These are phyloP conservation scores for Butorides virescens DNA, from an alignment of 2,113 vertebrate genomes.

Conservation along the genomic window DNA sequence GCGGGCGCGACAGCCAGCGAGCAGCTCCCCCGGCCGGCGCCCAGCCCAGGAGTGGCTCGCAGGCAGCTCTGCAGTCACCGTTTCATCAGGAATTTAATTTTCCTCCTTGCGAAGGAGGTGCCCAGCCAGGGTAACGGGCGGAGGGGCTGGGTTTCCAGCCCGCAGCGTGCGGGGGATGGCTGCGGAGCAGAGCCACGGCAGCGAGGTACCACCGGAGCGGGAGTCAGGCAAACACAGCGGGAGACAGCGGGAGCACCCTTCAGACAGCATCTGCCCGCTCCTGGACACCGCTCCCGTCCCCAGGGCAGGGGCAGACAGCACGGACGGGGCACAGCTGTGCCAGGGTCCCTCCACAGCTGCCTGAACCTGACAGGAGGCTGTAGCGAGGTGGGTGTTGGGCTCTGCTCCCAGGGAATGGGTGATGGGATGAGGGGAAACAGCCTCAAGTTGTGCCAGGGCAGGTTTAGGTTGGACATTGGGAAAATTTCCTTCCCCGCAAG, in stretches of 20 bases:
- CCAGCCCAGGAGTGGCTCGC: accelerated
- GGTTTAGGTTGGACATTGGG: too few species aligned
- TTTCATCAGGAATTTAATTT: not conserved
- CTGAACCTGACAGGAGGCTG: too few species aligned
- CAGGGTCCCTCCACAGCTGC: not conserved
- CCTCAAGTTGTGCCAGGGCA: too few species aligned
- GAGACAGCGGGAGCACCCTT: accelerated
- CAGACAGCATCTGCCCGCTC: accelerated
- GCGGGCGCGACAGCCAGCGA: accelerated
- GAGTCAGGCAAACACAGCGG: accelerated
- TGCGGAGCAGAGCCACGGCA: too few species aligned
- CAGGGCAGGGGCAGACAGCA: not conserved
- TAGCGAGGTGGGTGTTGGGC: too few species aligned
- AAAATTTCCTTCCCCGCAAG: too few species aligned
- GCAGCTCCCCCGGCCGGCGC: not conserved
- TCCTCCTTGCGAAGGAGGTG: not conserved
- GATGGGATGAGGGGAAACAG: too few species aligned
- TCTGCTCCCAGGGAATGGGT: too few species aligned
- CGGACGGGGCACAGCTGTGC: not conserved
- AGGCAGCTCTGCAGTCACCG: not conserved
- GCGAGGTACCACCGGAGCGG: accelerated
- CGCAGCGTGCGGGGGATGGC: not conserved
- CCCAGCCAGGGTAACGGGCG: accelerated
- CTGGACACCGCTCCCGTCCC: not conserved
- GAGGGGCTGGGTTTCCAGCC: not conserved